Evolutionary conservation across 2,113 vertebrate genomes (phyloP).

Genomic region (Datnioides undecimradiatus): DNA sequence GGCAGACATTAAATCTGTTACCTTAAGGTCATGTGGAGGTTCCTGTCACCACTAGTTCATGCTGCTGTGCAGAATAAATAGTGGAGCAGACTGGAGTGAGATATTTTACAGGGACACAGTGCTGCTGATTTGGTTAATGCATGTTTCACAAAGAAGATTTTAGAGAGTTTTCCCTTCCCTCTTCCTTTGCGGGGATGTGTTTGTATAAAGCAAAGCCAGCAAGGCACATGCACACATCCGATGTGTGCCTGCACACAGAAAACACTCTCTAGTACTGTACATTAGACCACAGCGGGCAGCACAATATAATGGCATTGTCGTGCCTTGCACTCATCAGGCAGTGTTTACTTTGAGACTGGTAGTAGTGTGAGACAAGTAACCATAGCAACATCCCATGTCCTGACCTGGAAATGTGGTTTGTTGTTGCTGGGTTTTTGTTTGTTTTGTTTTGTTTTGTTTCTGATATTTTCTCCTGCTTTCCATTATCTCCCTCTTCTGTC

Average conservation of each 20-base stretch:
- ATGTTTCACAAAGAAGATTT: too few species aligned
- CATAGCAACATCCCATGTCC: conserved; percentile 57
- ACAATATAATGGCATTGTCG: background rate
- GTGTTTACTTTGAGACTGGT: conserved; percentile 21
- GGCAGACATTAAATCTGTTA: conserved; percentile 26
- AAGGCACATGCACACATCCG: background rate
- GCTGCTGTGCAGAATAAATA: background rate
- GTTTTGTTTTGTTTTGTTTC: background rate
- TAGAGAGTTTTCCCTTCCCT: too few species aligned
- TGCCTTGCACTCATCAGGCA: conserved; percentile 11
- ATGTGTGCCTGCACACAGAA: background rate
- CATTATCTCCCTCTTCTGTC: conserved; percentile 14
- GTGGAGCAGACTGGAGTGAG: background rate
- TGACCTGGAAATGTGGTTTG: conserved; percentile 40
- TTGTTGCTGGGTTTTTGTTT: too few species aligned
- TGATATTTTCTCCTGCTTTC: conserved; percentile 7
- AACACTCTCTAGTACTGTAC: background rate
- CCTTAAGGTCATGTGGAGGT: conserved; percentile 10
- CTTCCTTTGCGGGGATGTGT: too few species aligned
- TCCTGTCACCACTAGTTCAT: background rate
- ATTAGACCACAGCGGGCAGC: background rate
- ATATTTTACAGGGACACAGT: background rate
- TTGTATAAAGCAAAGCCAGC: background rate
- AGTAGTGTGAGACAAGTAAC: conserved; percentile 43
- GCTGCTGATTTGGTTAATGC: background rate